Conservation (phyloP, 2,113 vertebrate species). For the Gasterosteus nipponicus region DNA sequence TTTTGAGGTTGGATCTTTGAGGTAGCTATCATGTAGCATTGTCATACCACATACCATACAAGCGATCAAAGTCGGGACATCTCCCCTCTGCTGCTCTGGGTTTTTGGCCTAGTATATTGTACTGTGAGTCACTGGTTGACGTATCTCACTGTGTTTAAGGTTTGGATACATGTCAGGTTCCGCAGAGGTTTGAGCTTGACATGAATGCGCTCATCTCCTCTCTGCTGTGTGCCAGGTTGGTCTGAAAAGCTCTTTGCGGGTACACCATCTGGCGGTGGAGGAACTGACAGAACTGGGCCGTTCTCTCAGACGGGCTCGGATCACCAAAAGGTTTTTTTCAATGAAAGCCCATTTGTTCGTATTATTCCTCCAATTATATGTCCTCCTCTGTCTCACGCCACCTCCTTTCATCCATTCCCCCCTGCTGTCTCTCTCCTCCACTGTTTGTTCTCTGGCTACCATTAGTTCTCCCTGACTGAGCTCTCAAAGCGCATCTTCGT, state of each 20-base stretch:
- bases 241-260: slow-evolving; percentile 35
- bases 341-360: not conserved
- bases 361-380: slow-evolving; percentile 32
- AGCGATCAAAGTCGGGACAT: not conserved
- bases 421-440: not conserved
- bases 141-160: not conserved
- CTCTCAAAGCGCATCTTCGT: slow-evolving; percentile 14
- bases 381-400: not conserved
- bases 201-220: not conserved
- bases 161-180: not conserved
- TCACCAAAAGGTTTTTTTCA: slow-evolving; percentile 5
- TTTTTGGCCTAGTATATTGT: not conserved
- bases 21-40: too few relatives aligned
- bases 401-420: slow-evolving; percentile 18
- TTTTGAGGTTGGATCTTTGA: not conserved
- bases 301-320: not conserved
- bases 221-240: slow-evolving; percentile 7
- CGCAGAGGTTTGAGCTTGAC: slow-evolving; percentile 9
- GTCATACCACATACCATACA: not conserved
- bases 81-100: not conserved
- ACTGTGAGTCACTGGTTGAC: not conserved
- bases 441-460: not conserved
- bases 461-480: slow-evolving; percentile 33
- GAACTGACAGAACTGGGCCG: slow-evolving; percentile 38
- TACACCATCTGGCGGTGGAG: slow-evolving; percentile 40